Base-by-base conservation (phyloP, 2,797 vertebrate genomes). In the Macropus fuliginosus region DNA sequence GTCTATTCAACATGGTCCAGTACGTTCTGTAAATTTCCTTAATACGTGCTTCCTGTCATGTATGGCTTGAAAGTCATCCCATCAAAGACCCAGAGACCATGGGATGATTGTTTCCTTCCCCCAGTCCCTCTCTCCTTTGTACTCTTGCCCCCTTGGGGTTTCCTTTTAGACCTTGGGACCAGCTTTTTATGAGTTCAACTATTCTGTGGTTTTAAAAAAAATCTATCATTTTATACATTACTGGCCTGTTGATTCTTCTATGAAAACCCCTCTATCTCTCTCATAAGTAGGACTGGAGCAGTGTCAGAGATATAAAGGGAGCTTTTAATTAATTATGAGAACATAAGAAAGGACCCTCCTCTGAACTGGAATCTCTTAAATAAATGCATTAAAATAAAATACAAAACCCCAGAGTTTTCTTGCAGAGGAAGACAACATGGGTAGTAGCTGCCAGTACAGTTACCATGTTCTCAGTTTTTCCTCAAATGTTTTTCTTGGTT, bases 391-490 rank as follows among this genome's bases (percentile, higher is more conserved):
- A 91, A 96, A 96, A 96, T 29, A 34, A 50, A 94, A 90, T 14
- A 66, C 29, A 55, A 29, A 89, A 91, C 13, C 34, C 81, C 94
- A 95, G 95, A 91, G 29, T 81, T 96, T 93, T 55, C 46, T 91
- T 92, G 31, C 94, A 87, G 92, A 95, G 13, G 54, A 96, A 96
- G 34, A 90, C 55, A 93, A 90, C 34, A 55, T 94, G 66, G 92
- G 91, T 94, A 28, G 87, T 92, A 81, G 74, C 34, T 56, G 10
- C 62, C 62, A 94, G 9, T 87, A 27, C 0, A 50, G 9, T 87
- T 10, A 4, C 21, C 8, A 11, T 28, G 40, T 87, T 87, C 74
- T 87, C 40, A 87, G 74, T 87, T 87, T 81, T 87, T 46, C 40
- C 74, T 50, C 50, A 4, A 27, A 46, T 87, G 21, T 87, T 87